These are phyloP conservation scores for Peromyscus californicus DNA, from an alignment of 2,113 vertebrate species.

Conservation along the genomic window DNA sequence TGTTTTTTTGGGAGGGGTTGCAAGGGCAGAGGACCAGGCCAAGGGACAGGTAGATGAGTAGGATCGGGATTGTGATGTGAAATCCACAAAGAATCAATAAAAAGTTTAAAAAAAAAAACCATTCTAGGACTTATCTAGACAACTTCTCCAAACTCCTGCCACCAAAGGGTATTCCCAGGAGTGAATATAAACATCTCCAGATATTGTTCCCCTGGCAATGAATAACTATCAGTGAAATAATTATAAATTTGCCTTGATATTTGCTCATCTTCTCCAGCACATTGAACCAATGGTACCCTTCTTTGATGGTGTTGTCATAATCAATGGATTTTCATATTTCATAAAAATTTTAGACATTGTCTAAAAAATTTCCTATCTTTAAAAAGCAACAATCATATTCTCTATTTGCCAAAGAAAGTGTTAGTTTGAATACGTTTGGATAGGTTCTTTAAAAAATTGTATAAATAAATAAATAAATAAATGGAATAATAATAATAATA, in stretches of 20 bases:
- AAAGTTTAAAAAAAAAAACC: too few species aligned
- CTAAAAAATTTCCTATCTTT: slow-evolving; percentile 27
- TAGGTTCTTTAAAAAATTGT: neutral
- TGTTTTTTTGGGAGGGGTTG: too few species aligned
- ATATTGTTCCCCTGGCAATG: neutral
- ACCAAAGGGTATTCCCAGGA: neutral
- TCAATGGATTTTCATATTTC: neutral
- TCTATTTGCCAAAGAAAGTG: neutral
- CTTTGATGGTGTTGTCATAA: neutral
- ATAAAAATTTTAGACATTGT: neutral
- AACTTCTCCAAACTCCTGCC: neutral
- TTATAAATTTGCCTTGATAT: neutral
- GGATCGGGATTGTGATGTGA: too few species aligned
- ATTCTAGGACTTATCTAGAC: neutral
- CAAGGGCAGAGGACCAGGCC: too few species aligned
- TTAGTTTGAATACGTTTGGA: neutral
- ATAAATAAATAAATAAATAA: neutral
- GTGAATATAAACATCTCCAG: too few species aligned
- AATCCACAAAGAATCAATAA: too few species aligned
- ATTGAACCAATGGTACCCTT: neutral
- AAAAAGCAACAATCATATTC: slow-evolving; percentile 28
- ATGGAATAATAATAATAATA: neutral
- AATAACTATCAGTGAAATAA: neutral
- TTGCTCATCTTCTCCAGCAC: neutral
- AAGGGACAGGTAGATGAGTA: too few species aligned